phyloP scores from a whole-genome alignment of 2,797 vertebrate genomes.

The Ctenochaetus hawaiiensis region DNA sequence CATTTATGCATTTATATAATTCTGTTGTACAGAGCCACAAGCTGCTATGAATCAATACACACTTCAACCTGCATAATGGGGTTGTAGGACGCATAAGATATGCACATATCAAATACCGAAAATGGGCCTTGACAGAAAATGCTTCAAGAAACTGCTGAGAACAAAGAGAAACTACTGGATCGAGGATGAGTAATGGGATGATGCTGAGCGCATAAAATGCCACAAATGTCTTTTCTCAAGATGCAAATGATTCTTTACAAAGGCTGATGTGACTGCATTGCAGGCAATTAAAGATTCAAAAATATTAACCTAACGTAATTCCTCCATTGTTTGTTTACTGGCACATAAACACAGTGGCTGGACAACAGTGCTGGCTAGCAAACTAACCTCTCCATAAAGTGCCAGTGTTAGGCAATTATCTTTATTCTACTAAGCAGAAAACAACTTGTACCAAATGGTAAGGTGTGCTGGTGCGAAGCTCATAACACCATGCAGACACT shows the following conservation, averaged over 20 bases:
- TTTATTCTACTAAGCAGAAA: slow-evolving; percentile 82
- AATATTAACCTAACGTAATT: slow-evolving; percentile 37
- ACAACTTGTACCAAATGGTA: slow-evolving; percentile 66
- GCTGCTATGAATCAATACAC: slow-evolving; percentile 64
- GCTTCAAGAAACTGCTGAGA: slow-evolving; percentile 63
- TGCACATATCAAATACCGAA: slow-evolving; percentile 70
- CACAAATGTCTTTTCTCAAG: slow-evolving; percentile 47
- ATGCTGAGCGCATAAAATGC: slow-evolving; percentile 38
- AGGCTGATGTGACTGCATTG: slow-evolving; percentile 33
- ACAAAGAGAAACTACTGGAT: slow-evolving; percentile 55
- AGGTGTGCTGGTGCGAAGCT: slow-evolving; percentile 69
- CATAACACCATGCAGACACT: slow-evolving; percentile 75
- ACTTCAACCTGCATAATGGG: slow-evolving; percentile 68
- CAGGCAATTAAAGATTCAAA: slow-evolving; percentile 67
- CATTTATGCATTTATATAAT: slow-evolving; percentile 72
- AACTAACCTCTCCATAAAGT: slow-evolving; percentile 72
- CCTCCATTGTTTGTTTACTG: slow-evolving; percentile 61
- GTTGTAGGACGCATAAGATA: slow-evolving; percentile 57
- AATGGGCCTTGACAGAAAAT: slow-evolving; percentile 62
- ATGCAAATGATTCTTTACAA: slow-evolving; percentile 45
- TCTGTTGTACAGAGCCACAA: slow-evolving; percentile 63
- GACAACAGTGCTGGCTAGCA: slow-evolving; percentile 46
- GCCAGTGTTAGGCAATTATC: slow-evolving; percentile 84
- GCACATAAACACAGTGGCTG: slow-evolving; percentile 50
- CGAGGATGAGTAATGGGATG: slow-evolving; percentile 59